Base-by-base conservation (phyloP, 2,888 invertebrate species). In the Oxytorus armatus region DNA sequence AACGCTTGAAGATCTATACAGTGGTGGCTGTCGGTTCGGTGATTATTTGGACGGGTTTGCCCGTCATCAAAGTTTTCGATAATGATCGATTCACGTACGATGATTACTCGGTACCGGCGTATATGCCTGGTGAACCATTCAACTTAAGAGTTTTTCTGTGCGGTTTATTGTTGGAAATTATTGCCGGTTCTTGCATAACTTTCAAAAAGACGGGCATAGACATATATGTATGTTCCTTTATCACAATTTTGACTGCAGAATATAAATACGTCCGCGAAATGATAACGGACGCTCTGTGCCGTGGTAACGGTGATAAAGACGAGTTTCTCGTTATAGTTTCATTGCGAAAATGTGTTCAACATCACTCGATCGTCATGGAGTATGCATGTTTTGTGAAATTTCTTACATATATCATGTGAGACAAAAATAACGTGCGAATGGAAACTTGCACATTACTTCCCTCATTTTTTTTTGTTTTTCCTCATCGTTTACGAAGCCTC, bases 221-320 rank as follows among this genome's bases (percentile, higher is more conserved):
- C 33, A 8, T 87, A 14, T 88, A 88, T 33, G 72, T 83, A 4
- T 85, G 85, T 42, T 79, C 87, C 36, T 47, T 84, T 10, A 81
- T 88, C n/a, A 70, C 84, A 0, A 47, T 87, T 1, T 16, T 86
- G 21, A 85, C 86, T 0, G 83, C 85, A 0, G 82, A 88, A 11
- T 87, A 88, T 63, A 82, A 77, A 14, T 88, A 85, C 36, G 57
- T 87, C 14, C 79, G 79, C 2, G 39, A 44, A 8, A 3, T 1
- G 4, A 3, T 36, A 36, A 8, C 36, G 8, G 36, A 36, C 1
- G 36, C 8, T 36, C 36, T 36, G 4, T 8, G 5, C 10, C 36
- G 3, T 8, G 8, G 10, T 1, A 8, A 36, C 10, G 2, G 36
- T 36, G 8, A 36, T 8, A 8, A 8, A 1, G 36, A 36, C 36